Conservation (phyloP, 2,888 invertebrate species). For the Oscheius myriophilus region DNA sequence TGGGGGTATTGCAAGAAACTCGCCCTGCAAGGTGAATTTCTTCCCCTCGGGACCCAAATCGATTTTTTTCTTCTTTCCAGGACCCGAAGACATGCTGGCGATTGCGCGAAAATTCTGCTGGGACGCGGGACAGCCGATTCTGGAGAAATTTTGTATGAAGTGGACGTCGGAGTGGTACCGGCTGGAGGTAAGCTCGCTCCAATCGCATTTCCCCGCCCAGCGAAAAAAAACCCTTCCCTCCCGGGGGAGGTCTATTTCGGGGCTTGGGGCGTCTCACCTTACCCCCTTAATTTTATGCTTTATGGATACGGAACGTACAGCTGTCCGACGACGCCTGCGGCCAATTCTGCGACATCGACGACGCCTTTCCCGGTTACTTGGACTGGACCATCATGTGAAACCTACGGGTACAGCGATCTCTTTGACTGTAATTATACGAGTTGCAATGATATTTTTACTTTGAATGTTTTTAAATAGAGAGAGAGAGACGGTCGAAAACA, state of each 20-base stretch:
- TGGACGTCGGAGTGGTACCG: neutral
- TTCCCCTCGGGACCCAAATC: neutral
- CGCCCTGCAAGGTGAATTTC: neutral
- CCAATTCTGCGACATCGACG: constrained; percentile 16
- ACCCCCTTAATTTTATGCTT: neutral
- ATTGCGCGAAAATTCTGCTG: constrained; percentile 3
- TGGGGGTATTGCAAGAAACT: neutral
- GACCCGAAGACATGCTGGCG: constrained; percentile 1
- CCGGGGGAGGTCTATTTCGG: no score
- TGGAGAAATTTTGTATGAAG: constrained; percentile 34
- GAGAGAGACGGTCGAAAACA: no score
- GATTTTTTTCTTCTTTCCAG: constrained; percentile 16
- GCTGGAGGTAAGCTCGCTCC: neutral
- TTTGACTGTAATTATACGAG: no score
- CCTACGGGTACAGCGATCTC: no score
- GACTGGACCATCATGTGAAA: constrained; percentile 20
- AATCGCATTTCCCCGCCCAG: neutral
- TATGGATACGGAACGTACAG: neutral
- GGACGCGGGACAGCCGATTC: constrained; percentile 26
- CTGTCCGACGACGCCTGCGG: constrained; percentile 3
- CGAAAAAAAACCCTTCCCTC: neutral
- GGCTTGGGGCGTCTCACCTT: no score
- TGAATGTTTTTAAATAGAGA: no score
- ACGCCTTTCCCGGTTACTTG: constrained; percentile 20
- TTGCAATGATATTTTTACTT: no score